Percentiles rank a stretch among this genome's conserved stretches.
Evolutionary conservation across 53 echinoderm and acorn worm species (phyloP).

Genomic region (Echinarachnius parma): DNA sequence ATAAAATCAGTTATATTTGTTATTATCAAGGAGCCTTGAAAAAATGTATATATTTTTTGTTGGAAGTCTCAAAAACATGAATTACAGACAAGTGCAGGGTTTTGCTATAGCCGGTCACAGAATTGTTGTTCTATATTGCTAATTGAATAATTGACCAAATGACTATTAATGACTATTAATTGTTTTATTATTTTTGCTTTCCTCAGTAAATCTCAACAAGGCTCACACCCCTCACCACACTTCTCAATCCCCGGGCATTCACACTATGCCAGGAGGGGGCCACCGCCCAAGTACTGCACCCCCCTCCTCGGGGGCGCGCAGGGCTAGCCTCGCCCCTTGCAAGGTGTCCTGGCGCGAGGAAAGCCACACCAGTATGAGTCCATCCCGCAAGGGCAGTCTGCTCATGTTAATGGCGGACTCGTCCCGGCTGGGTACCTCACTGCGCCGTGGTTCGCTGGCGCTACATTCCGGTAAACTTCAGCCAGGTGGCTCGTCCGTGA

Average conservation of each 20-base stretch:
- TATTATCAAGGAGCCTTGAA: no score
- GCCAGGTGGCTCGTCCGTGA: slow-evolving; percentile 73
- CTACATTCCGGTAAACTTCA: slow-evolving; percentile 64
- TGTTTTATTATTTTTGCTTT: no score
- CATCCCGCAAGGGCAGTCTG: slow-evolving; percentile 68
- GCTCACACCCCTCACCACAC: background rate
- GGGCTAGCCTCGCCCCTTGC: slow-evolving; percentile 39
- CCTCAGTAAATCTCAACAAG: slow-evolving; percentile 12
- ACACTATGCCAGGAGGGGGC: no score
- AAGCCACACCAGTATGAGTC: slow-evolving; percentile 9
- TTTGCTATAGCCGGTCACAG: no score
- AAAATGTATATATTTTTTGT: no score
- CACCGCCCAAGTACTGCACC: background rate
- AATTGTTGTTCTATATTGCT: no score
- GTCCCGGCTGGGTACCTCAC: background rate
- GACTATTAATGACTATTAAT: no score
- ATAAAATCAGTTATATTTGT: no score
- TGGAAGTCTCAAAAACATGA: no score
- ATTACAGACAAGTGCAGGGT: no score
- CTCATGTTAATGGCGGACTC: slow-evolving; percentile 57
- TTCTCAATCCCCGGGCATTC: background rate
- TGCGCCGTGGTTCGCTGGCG: slow-evolving; percentile 74
- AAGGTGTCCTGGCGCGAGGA: slow-evolving; percentile 18
- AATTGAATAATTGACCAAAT: no score
- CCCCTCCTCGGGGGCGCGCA: slow-evolving; percentile 9